Percentiles rank a stretch among this genome's conserved stretches.
These are phyloP conservation scores for Dryobates pubescens DNA, from an alignment of 2,797 vertebrate species.

Conservation along the genomic window DNA sequence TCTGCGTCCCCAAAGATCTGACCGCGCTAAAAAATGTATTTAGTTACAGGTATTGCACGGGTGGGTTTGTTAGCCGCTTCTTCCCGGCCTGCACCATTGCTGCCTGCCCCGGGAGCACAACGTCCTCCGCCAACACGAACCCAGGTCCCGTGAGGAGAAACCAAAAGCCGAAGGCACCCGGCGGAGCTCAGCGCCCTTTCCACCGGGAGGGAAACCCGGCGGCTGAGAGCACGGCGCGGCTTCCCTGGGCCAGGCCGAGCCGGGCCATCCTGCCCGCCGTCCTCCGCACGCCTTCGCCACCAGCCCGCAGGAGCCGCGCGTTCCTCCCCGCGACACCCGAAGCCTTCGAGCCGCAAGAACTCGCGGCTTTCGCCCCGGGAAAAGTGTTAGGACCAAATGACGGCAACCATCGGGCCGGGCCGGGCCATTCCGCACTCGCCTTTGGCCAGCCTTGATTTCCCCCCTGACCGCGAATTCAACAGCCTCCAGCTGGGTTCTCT, in stretches of 20 bases:
- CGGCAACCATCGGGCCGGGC: neutral
- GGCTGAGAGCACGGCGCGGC: neutral
- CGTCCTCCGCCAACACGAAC: neutral
- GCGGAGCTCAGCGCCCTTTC: neutral
- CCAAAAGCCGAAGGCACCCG: neutral
- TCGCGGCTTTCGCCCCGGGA: neutral
- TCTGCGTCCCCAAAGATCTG: neutral
- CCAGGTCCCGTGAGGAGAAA: neutral
- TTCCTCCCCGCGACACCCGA: neutral
- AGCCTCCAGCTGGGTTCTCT: neutral
- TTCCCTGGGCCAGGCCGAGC: neutral
- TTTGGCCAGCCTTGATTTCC: neutral
- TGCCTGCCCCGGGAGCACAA: neutral
- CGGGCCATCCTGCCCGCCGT: neutral
- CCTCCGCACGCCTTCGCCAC: neutral
- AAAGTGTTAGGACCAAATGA: neutral
- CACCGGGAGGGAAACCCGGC: neutral
- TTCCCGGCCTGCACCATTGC: neutral
- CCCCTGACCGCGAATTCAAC: neutral
- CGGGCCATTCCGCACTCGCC: neutral
- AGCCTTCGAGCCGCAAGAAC: neutral
- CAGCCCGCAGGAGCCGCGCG: neutral
- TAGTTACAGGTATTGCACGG: neutral
- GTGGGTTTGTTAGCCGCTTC: neutral
- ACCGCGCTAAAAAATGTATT: neutral